phyloP scores from a whole-genome alignment of 2,113 vertebrate genomes.

The Trematocara variabile region DNA sequence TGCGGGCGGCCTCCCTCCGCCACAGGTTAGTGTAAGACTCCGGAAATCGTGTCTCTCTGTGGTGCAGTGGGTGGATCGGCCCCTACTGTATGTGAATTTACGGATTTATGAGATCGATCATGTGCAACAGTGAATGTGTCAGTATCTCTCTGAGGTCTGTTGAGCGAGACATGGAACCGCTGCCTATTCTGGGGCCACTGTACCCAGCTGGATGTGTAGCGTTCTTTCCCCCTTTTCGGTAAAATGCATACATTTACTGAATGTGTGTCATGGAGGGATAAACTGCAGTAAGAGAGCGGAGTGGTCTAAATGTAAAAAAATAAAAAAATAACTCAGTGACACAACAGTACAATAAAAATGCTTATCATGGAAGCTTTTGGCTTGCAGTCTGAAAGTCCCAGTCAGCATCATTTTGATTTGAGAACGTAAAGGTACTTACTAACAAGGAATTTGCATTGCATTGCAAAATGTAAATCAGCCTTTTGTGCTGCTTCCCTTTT shows the following conservation, averaged over 20 bases:
- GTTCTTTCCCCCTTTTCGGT: neutral
- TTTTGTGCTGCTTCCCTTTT: conserved; percentile 33
- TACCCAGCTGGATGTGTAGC: neutral
- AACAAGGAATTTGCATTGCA: conserved; percentile 52
- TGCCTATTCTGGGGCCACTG: neutral
- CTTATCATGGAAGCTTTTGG: conserved; percentile 51
- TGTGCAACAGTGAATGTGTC: neutral
- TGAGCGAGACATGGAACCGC: neutral
- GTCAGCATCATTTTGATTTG: conserved; percentile 66
- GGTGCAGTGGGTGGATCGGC: neutral
- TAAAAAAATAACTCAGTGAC: conserved; percentile 30
- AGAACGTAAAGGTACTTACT: conserved; percentile 58
- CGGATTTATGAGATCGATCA: neutral
- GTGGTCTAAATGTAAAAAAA: neutral
- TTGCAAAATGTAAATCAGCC: conserved; percentile 64
- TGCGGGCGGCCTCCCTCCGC: conserved; percentile 88
- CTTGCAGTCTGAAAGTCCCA: conserved; percentile 23
- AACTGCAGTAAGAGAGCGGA: neutral
- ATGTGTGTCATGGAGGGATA: neutral
- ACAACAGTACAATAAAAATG: conserved; percentile 43
- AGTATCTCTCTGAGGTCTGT: neutral
- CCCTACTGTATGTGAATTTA: neutral
- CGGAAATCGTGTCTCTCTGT: neutral
- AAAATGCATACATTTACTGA: neutral
- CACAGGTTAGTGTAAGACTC: conserved; percentile 74